Evolutionary conservation across 2,797 vertebrate species (phyloP).

Genomic region (Characodon lateralis): DNA sequence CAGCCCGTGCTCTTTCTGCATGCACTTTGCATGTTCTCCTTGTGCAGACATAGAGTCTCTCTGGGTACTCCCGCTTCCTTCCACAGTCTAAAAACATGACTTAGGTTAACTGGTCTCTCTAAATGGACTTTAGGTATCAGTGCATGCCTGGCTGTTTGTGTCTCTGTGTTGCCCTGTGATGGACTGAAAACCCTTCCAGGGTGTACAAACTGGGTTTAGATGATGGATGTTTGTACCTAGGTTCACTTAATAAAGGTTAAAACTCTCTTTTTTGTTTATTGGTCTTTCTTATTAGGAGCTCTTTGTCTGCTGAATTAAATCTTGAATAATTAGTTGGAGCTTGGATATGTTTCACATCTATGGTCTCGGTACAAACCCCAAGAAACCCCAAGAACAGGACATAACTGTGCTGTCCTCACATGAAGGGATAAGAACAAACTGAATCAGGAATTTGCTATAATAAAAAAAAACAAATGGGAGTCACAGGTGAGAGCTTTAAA

Average conservation of each 20-base stretch:
- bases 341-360: slow-evolving; percentile 8
- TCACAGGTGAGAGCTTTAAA: slow-evolving; percentile 61
- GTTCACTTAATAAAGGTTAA: slow-evolving; percentile 1
- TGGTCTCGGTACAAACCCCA: background rate
- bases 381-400: slow-evolving; percentile 26
- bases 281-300: slow-evolving; percentile 1
- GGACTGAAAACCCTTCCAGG: background rate
- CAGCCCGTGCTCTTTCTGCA: too few relatives aligned
- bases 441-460: slow-evolving; percentile 9
- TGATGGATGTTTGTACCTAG: background rate
- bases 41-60: background rate
- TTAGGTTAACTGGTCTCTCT: too few relatives aligned
- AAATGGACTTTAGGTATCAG: too few relatives aligned
- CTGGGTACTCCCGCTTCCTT: background rate
- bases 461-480: slow-evolving; percentile 3
- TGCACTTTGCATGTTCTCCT: background rate
- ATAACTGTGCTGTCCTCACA: background rate
- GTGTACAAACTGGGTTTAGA: background rate
- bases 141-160: too few relatives aligned
- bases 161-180: too few relatives aligned
- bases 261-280: background rate
- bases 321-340: background rate
- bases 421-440: slow-evolving; percentile 9
- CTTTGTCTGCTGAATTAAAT: background rate
- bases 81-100: too few relatives aligned